Conservation (phyloP, 2,888 invertebrate species). For the Drosophila borborema region DNA sequence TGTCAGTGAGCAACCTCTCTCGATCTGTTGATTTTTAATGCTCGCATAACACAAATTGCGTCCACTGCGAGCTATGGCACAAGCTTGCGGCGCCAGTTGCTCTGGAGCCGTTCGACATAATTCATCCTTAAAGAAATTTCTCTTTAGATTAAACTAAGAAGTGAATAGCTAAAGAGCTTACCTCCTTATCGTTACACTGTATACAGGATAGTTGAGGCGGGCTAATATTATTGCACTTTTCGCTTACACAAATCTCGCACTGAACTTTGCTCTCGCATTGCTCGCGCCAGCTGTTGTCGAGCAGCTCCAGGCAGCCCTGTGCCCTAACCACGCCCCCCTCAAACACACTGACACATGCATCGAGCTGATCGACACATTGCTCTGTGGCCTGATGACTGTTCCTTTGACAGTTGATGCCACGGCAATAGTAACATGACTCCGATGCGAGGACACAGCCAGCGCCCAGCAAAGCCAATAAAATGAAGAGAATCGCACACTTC, state of each 20-base stretch:
- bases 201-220: slow-evolving; percentile 57
- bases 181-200: slow-evolving; percentile 67
- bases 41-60: slow-evolving; percentile 59
- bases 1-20: slow-evolving; percentile 49
- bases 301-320: slow-evolving; percentile 66
- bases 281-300: slow-evolving; percentile 36
- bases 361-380: slow-evolving; percentile 66
- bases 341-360: slow-evolving; percentile 75
- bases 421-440: slow-evolving; percentile 65
- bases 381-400: slow-evolving; percentile 54
- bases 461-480: slow-evolving; percentile 36
- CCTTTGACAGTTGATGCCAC: slow-evolving; percentile 72
- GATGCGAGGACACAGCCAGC: slow-evolving; percentile 41
- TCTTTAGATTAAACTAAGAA: not conserved
- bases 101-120: slow-evolving; percentile 38
- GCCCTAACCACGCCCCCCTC: slow-evolving; percentile 56
- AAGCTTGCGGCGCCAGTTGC: slow-evolving; percentile 29
- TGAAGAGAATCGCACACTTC: slow-evolving; percentile 20
- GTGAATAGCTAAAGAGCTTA: slow-evolving; percentile 29
- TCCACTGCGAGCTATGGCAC: slow-evolving; percentile 53
- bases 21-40: slow-evolving; percentile 20
- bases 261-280: slow-evolving; percentile 36
- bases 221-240: slow-evolving; percentile 67
- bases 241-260: slow-evolving; percentile 54
- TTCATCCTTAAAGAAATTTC: slow-evolving; percentile 21